Percentiles rank a stretch among this genome's conserved stretches.
Conservation (phyloP, 2,797 vertebrate genomes). For the Margarornis squamiger region DNA sequence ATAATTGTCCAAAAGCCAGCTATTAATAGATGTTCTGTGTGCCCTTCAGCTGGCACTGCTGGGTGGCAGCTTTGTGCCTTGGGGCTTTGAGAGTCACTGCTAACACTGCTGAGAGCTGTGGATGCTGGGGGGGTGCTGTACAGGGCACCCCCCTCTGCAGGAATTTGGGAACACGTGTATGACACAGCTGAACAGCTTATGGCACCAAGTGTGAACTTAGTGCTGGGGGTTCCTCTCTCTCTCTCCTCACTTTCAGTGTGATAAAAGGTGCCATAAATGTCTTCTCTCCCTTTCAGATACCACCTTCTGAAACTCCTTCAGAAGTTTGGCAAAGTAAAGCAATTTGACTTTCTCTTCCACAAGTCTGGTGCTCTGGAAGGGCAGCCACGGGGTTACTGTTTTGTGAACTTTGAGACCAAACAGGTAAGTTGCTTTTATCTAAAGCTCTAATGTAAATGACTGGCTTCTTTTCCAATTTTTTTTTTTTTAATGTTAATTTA, state of each 20-base stretch:
- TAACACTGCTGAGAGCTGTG: not conserved
- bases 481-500: not conserved
- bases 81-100: not conserved
- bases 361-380: conserved; percentile 97
- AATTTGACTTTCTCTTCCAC: conserved; percentile 98
- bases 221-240: not conserved
- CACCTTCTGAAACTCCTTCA: conserved; percentile 96
- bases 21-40: not conserved
- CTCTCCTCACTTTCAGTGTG: accelerated
- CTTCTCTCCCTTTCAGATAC: conserved; percentile 79
- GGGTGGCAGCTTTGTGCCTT: not conserved
- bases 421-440: conserved; percentile 78
- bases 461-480: not conserved
- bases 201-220: not conserved
- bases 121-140: not conserved
- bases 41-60: not conserved
- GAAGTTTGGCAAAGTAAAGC: conserved; percentile 96
- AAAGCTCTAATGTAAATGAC: not conserved
- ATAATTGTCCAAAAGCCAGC: not conserved
- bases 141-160: not conserved
- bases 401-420: conserved; percentile 98
- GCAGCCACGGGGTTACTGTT: conserved; percentile 97
- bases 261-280: not conserved
- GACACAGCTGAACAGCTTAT: not conserved
- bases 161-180: not conserved